phyloP scores from a whole-genome alignment of 2,888 invertebrate genomes.

The Agrotis segetum region DNA sequence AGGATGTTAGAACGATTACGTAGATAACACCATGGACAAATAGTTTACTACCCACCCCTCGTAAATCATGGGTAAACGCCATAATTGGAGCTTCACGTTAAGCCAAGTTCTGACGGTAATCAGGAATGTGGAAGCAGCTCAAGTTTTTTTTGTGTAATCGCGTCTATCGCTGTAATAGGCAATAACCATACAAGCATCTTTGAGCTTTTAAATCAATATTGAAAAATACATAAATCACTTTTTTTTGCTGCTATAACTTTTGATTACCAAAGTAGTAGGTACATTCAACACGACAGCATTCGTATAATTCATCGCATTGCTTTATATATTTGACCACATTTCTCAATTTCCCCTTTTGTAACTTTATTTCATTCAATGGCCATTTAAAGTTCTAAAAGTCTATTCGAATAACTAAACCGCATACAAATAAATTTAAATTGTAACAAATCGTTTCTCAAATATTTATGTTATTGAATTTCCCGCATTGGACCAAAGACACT shows the following conservation, averaged over 20 bases:
- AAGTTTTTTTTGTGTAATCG: constrained; percentile 56
- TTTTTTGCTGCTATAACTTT: constrained; percentile 5
- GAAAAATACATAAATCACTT: constrained; percentile 29
- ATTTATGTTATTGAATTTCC: constrained; percentile 72
- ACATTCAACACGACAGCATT: not conserved
- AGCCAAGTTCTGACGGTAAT: constrained; percentile 46
- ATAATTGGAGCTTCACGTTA: constrained; percentile 62
- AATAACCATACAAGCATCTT: constrained; percentile 41
- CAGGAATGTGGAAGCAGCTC: constrained; percentile 56
- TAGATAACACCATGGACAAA: constrained; percentile 59
- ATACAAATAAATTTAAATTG: constrained; percentile 55
- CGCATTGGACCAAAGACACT: constrained; percentile 70
- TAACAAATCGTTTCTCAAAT: constrained; percentile 67
- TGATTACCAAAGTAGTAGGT: no score
- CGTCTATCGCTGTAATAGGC: constrained; percentile 36
- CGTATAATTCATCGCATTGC: not conserved
- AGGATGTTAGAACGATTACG: constrained; percentile 64
- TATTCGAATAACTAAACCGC: constrained; percentile 31
- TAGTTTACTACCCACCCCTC: constrained; percentile 46
- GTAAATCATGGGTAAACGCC: constrained; percentile 63
- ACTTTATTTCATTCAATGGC: not conserved
- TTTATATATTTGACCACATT: not conserved
- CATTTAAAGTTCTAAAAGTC: constrained; percentile 5
- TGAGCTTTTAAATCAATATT: constrained; percentile 16
- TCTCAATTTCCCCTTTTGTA: not conserved